Base-by-base conservation (phyloP, 2,888 invertebrate species). In the Apamea anceps region DNA sequence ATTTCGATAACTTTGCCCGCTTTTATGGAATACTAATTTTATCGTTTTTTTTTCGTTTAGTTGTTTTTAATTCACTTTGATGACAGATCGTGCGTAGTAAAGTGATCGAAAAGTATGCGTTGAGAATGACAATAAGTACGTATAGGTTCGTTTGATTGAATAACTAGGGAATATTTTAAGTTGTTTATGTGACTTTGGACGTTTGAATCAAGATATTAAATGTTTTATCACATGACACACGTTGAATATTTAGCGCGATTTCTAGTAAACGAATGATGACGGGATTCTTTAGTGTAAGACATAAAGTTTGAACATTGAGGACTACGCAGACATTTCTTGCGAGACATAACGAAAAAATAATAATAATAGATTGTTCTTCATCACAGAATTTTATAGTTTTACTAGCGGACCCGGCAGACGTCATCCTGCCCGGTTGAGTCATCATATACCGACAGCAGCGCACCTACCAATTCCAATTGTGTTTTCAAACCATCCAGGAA, bases 21-120 rank as follows among this genome's bases (percentile, higher is more conserved):
- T 89, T 88, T 89, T 81, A 82, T 83, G 83, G 94, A 93, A 94
- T 95, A 94, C 93, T 89, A 94, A 95, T 86, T 71, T 42, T 54
- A 28, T 28, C 48, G 10, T n/a, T 74, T 80, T 67, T 79, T 76
- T 72, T 84, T n/a, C 72, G 32, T 75, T 81, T 77, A 48, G 15
- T 73, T 18, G 7, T 80, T 77, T 79, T 83, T 85, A 72, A 73
- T 79, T 79, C 45, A 74, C 57, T 10, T 76, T 81, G 80, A 87
- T 77, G 84, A 73, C 78, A 80, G 37, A 71, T 71, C 78, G 66
- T 85, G 78, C 62, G 77, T 76, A 70, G 48, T 65, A 63, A 62
- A 77, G 57, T 79, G 42, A 72, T 71, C 37, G 45, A 77, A 75
- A 57, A 28, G 57, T 75, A 78, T 79, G 28, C 67, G 62, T 51